Base-by-base conservation (phyloP, 2,888 invertebrate genomes). In the Hedya salicella region DNA sequence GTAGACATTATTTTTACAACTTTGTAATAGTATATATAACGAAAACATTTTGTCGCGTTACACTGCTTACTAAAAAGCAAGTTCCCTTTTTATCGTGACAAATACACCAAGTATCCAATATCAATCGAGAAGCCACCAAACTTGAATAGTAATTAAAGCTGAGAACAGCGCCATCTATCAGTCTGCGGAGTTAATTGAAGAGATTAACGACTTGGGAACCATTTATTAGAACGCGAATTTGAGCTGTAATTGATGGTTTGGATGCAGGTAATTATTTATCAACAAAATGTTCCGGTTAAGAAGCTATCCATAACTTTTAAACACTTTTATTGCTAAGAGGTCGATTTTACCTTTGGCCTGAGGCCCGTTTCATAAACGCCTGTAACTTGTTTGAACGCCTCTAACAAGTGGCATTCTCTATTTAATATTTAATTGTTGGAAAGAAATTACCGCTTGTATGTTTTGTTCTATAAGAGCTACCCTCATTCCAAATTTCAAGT, bases 261-360 rank as follows among this genome's bases (percentile, higher is more conserved):
- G 52, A 32, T 44, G 21, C 17, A n/a, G 52, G 19, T 44, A 32
- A 62, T 44, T 59, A 59, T 36, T 59, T 59, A 59, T 36, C 44
- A 63, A 36, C 8, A 2, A 9, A 36, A 36, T 36, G 9, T 36
- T 36, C 36, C 36, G 57, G 9, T 25, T 25, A n/a, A n/a, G n/a
- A n/a, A 44, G 57, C 17, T 46, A 32, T 44, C 5, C 6, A n/a
- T n/a, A n/a, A n/a, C n/a, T 21, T 5, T 49, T 49, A 49, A 17
- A n/a, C 16, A 0, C 16, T 49, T 25, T n/a, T 5, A 9, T 6
- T 39, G 9, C 11, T 2, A 39, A 39, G 25, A 6, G 25, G 3
- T 6, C 39, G n/a, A n/a, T n/a, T n/a, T n/a, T n/a, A n/a, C n/a
- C n/a, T n/a, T n/a, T n/a, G n/a, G n/a, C n/a, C n/a, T n/a, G n/a